Percentiles rank a stretch among this genome's conserved stretches.
Conservation (phyloP, 1,140 invertebrate genomes). For the Bicyclus anynana region DNA sequence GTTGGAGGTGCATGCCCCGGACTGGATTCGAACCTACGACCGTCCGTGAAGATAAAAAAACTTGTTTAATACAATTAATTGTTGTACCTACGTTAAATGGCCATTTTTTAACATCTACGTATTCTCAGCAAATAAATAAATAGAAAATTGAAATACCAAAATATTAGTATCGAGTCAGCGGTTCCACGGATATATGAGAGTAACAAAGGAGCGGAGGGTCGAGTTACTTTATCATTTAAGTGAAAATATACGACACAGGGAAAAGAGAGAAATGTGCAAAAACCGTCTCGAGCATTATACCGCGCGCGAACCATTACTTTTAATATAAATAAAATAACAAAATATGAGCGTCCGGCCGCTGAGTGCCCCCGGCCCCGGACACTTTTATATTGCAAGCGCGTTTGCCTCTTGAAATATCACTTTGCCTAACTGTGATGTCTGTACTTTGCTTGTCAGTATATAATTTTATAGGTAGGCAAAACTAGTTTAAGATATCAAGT, state of each 20-base stretch:
- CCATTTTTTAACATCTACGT: too few relatives aligned
- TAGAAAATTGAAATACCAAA: background rate
- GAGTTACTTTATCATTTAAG: constrained; percentile 68
- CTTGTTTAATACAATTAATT: too few relatives aligned
- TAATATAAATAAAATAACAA: constrained; percentile 78
- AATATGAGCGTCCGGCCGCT: constrained; percentile 74
- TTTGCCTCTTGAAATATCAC: too few relatives aligned
- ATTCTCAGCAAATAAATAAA: too few relatives aligned
- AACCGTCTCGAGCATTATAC: constrained; percentile 68
- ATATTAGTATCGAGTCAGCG: background rate
- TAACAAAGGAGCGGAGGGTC: constrained; percentile 50
- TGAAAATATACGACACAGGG: constrained; percentile 71
- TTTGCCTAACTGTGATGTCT: too few relatives aligned
- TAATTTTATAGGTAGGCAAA: too few relatives aligned
- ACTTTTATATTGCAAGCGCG: constrained; percentile 70
- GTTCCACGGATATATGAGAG: background rate
- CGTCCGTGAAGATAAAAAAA: too few relatives aligned
- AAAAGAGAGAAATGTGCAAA: constrained; percentile 69
- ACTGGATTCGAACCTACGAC: too few relatives aligned
- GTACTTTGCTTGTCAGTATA: too few relatives aligned
- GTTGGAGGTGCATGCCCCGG: too few relatives aligned
- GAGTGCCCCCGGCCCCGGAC: constrained; percentile 66
- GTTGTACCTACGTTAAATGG: too few relatives aligned
- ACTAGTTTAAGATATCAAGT: too few relatives aligned
- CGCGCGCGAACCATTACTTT: constrained; percentile 71